Evolutionary conservation across 2,888 invertebrate species (phyloP), one percentile per base, ranked within the genome.

Genomic region (Endomychus coccineus): DNA sequence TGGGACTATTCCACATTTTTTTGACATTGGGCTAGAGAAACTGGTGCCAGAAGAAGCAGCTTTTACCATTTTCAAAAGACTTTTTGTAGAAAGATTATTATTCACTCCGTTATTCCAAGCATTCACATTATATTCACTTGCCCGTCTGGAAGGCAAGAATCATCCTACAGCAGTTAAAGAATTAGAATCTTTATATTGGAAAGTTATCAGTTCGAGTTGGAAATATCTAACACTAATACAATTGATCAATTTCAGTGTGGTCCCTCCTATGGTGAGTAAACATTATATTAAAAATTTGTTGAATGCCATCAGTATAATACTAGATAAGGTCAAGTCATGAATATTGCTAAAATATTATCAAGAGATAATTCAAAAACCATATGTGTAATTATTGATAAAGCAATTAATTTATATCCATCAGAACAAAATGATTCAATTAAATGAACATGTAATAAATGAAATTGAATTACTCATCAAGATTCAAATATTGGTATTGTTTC

Each of bases 1-100:
- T 35, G 87, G 87, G 16, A 74, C 81, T 2, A 67, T 86, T 3
- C 86, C 87, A 1, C 86, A 87, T 62, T 83, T 77, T 55, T 86
- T 87, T 61, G 85, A 83, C 55, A 68, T 70, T 44, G 66, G 73
- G 19, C 55, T 82, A 27, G 82, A 83, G 45, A 66, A 67, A 32
- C 47, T 75, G 17, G 73, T 83, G 38, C 72, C 77, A 1, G 71
- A 75, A 43, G 74, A 76, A 38, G 62, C 63, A 1, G 55, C 61
- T 5, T 56, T 62, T 45, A 55, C 53, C 7, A 56, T 73, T 13
- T 69, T 74, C 5, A 75, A 75, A 53, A 75, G 79, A 52, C 68
- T 88, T 40, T 42, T 85, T 14, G 69, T 83, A 42, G 87, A 88
- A 60, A 71, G 87, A 55, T 56, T 83, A 9, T 56, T 83, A 10